phyloP scores from a whole-genome alignment of 2,113 vertebrate genomes.

The Oxyruncus cristatus region DNA sequence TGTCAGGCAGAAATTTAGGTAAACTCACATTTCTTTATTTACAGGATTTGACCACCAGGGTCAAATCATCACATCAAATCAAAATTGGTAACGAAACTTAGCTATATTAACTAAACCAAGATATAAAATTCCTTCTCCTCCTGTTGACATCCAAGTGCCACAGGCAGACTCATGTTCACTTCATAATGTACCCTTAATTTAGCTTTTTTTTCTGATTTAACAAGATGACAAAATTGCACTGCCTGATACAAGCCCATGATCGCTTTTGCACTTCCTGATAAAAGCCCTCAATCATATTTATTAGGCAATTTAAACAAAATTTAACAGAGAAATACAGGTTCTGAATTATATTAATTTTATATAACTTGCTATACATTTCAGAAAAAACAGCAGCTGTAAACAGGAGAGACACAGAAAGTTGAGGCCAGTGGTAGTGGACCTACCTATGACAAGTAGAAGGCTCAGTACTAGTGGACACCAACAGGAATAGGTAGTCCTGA shows the following conservation, averaged over 20 bases:
- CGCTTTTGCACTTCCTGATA: neutral
- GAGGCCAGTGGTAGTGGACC: neutral
- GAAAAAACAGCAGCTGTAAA: neutral
- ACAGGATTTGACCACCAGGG: neutral
- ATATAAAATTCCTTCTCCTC: neutral
- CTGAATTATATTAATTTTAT: neutral
- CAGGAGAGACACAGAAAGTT: neutral
- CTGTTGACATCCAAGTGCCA: neutral
- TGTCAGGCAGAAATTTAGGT: constrained; percentile 7
- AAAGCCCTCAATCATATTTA: neutral
- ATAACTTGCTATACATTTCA: neutral
- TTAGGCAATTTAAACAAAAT: neutral
- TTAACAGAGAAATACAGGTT: neutral
- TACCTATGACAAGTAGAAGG: neutral
- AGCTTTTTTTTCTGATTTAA: neutral
- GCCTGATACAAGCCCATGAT: neutral
- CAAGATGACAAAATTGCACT: neutral
- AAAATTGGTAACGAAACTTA: constrained; percentile 18
- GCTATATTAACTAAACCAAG: neutral
- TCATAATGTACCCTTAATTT: neutral
- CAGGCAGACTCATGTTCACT: neutral
- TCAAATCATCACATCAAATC: constrained; percentile 31
- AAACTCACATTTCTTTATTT: constrained; percentile 12
- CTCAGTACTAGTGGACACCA: neutral
- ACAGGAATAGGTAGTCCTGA: neutral